These are phyloP conservation scores for Hecatera dysodea DNA, from an alignment of 2,888 invertebrate species.

Conservation along the genomic window DNA sequence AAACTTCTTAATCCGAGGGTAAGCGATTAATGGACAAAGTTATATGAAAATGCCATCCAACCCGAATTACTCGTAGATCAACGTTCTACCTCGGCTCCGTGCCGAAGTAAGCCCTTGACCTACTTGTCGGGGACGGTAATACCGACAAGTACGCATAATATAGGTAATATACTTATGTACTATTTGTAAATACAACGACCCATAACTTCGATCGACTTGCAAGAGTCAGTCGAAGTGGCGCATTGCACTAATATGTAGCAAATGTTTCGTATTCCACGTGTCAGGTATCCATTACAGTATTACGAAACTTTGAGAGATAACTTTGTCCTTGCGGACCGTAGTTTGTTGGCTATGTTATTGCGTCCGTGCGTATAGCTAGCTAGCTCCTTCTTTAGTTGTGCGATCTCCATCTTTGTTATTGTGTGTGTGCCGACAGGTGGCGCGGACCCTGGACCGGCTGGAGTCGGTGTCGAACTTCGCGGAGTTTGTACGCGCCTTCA, in stretches of 20 bases:
- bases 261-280: conserved; percentile 37
- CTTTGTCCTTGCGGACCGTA: conserved; percentile 51
- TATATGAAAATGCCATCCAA: conserved; percentile 57
- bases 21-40: conserved; percentile 58
- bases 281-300: conserved; percentile 44
- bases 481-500: conserved; percentile 99
- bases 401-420: conserved; percentile 50
- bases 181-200: conserved; percentile 29
- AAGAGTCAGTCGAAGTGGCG: conserved; percentile 14
- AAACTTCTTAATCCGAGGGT: conserved; percentile 40
- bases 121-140: conserved; percentile 46
- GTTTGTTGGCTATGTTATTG: conserved; percentile 26
- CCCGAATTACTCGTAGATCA: conserved; percentile 59
- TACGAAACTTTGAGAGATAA: conserved; percentile 60
- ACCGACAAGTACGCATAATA: conserved; percentile 42
- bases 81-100: conserved; percentile 44
- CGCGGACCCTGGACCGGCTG: conserved; percentile 95
- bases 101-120: conserved; percentile 58
- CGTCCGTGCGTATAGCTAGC: neutral
- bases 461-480: conserved; percentile 98
- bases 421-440: conserved; percentile 89
- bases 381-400: conserved; percentile 2
- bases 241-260: conserved; percentile 32
- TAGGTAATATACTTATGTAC: too few relatives aligned
- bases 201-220: conserved; percentile 13